Evolutionary conservation across 2,888 invertebrate species (phyloP), one percentile per base, ranked within the genome.

Genomic region (Aricia artaxerxes): DNA sequence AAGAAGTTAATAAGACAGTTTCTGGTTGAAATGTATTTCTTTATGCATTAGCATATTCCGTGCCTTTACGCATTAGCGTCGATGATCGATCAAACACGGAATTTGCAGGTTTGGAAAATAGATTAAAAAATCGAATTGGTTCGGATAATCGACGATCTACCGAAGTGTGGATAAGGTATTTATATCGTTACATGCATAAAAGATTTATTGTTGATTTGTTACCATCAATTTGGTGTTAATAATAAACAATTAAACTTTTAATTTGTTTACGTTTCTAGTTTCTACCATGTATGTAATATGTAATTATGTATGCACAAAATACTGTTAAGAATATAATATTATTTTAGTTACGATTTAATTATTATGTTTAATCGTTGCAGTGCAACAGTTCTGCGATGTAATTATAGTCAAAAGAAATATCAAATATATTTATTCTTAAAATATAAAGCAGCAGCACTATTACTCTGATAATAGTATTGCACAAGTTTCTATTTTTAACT

Each of bases 401-500:
- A 64, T 64, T 24, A 24, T 64, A n/a, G 6, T 6, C 60, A 60
- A 64, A 31, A 2, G 9, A 24, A 64, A 31, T 53, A 53, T 4
- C 2, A 35, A 35, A 24, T 61, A 61, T 38, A 38, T 40, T 5
- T 44, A 7, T 9, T 64, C 9, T 64, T 9, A 7, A 0, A 64
- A 64, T 24, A 31, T 31, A 31, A 24, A 64, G 11, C 64, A 64
- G 64, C 64, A 11, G 24, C n/a, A 9, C n/a, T 64, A 64, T 7
- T 64, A 64, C 24, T 64, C 11, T 64, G 61, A 2, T 24, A 24
- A 53, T 31, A 11, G 31, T 64, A 64, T 64, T 64, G 64, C 64
- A 64, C 64, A 64, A 64, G 64, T 64, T 64, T 64, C 11, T 64
- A 61, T 64, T 64, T 53, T 57, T 57, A 49, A 57, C 16, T 16